These are phyloP conservation scores for Psephotus haematonotus DNA, from an alignment of 2,113 vertebrate genomes.

Conservation along the genomic window DNA sequence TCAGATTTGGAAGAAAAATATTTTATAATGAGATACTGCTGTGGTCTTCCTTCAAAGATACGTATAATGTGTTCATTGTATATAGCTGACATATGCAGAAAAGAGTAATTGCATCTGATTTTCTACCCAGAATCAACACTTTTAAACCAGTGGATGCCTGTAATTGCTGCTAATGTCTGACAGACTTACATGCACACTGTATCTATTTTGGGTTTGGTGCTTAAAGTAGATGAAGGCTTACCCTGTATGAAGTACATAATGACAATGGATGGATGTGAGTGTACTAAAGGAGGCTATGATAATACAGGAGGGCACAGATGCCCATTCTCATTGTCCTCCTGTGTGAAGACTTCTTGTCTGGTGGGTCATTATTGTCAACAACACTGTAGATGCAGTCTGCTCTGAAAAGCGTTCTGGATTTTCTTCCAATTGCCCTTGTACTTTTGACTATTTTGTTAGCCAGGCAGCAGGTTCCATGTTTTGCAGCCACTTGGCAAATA, in stretches of 20 bases:
- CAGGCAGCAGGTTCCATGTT: background rate
- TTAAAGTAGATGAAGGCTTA: background rate
- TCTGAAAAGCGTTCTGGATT: background rate
- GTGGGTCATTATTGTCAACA: background rate
- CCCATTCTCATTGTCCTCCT: background rate
- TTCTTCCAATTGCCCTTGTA: background rate
- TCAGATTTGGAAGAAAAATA: background rate
- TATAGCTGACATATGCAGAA: background rate
- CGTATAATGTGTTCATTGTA: accelerated
- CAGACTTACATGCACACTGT: background rate
- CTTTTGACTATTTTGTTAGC: background rate
- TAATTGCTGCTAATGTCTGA: background rate
- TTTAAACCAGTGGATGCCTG: background rate
- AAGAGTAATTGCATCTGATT: background rate
- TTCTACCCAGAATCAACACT: background rate
- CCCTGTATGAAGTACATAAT: background rate
- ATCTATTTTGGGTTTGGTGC: background rate
- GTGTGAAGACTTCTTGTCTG: background rate
- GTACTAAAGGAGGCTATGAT: background rate
- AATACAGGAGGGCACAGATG: background rate
- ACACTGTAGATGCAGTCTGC: background rate
- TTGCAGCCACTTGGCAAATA: background rate
- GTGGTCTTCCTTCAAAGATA: background rate
- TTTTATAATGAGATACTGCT: background rate
- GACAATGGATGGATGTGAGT: background rate